phyloP scores from a whole-genome alignment of 2,797 vertebrate genomes.

The Petrocephalus schoutedeni region DNA sequence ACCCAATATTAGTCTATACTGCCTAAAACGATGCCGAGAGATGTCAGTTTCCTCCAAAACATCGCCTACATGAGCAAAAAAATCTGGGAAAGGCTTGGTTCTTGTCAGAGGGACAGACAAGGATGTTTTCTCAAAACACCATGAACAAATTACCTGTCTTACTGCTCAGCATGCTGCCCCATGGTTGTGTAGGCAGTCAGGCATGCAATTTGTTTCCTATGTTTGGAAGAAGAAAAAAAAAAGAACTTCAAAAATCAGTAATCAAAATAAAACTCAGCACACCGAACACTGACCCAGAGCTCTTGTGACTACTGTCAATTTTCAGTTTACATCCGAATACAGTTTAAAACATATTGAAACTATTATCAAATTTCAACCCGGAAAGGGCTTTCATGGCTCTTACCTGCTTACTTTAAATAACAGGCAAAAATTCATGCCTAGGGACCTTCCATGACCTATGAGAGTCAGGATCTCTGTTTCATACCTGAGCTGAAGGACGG shows the following conservation, averaged over 20 bases:
- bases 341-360: neutral
- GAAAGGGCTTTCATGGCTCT: neutral
- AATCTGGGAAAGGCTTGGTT: neutral
- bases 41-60: neutral
- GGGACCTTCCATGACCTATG: too few species aligned
- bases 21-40: neutral
- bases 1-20: neutral
- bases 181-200: neutral
- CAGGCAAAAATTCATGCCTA: too few species aligned
- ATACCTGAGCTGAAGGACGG: too few species aligned
- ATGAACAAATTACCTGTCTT: neutral
- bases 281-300: neutral
- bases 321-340: neutral
- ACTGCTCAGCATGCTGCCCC: neutral
- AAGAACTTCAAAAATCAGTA: neutral
- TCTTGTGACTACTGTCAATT: neutral
- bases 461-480: too few species aligned
- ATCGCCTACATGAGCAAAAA: neutral
- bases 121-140: neutral
- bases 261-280: neutral
- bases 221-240: neutral
- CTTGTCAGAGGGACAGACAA: neutral
- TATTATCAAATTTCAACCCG: neutral
- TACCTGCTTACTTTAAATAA: neutral
- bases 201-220: neutral